These are phyloP conservation scores for Mechanitis messenoides DNA, from an alignment of 2,888 invertebrate species.

Conservation along the genomic window DNA sequence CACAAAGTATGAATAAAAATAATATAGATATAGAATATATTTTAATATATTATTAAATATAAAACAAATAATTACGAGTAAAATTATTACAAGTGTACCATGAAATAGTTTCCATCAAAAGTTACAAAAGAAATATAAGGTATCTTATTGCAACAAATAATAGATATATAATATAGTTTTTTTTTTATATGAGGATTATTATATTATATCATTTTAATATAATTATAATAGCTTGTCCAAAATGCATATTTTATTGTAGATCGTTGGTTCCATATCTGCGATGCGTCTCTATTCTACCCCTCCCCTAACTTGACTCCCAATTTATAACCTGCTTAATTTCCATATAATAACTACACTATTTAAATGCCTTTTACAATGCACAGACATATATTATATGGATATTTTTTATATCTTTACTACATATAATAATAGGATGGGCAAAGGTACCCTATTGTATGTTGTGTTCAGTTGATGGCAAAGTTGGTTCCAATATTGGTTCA, in stretches of 20 bases:
- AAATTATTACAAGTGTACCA: too few species aligned
- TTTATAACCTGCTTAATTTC: conserved; percentile 1
- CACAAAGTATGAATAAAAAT: not conserved
- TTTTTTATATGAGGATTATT: too few species aligned
- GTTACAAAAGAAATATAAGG: too few species aligned
- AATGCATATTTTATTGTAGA: not conserved
- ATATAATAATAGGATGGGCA: too few species aligned
- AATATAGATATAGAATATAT: not conserved
- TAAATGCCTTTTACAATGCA: not conserved
- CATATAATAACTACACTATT: not conserved
- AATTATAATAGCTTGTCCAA: not conserved
- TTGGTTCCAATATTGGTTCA: too few species aligned
- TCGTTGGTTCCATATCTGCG: conserved; percentile 24
- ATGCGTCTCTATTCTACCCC: conserved; percentile 37
- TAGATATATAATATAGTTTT: too few species aligned
- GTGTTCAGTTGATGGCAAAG: too few species aligned
- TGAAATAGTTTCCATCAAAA: too few species aligned
- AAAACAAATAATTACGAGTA: not conserved
- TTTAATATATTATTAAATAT: not conserved
- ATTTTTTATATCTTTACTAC: too few species aligned
- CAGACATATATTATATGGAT: not conserved
- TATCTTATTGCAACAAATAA: too few species aligned
- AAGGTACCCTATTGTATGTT: too few species aligned
- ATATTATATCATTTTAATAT: too few species aligned
- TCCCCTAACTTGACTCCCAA: conserved; percentile 27